Conservation (phyloP, 2,797 vertebrate genomes). For the Nannoperca australis region DNA sequence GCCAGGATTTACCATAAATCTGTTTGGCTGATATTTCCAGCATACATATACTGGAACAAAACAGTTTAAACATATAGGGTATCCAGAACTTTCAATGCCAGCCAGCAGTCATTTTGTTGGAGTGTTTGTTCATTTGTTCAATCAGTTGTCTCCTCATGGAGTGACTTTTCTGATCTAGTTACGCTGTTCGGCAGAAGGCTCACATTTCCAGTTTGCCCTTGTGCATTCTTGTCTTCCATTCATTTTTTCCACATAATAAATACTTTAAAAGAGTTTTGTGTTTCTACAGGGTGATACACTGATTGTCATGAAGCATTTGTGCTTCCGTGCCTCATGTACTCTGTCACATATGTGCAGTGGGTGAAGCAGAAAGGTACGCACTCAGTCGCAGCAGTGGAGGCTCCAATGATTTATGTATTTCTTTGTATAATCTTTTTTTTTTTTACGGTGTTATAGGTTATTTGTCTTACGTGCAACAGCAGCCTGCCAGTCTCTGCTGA, state of each 20-base stretch:
- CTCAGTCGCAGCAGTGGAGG: conserved; percentile 3
- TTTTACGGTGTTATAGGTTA: neutral
- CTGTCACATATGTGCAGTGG: conserved; percentile 58
- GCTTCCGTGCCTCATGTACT: conserved; percentile 47
- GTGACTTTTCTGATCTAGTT: conserved; percentile 43
- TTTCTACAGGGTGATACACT: conserved; percentile 37
- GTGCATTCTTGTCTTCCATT: conserved; percentile 48
- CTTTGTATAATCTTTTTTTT: neutral
- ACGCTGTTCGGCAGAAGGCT: conserved; percentile 33
- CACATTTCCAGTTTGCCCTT: conserved; percentile 46
- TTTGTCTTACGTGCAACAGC: conserved; percentile 29
- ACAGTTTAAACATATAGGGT: neutral
- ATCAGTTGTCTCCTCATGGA: conserved; percentile 6
- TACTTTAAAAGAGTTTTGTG: conserved; percentile 42
- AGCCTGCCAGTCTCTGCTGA: conserved; percentile 41
- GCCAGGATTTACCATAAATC: neutral
- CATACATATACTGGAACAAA: neutral
- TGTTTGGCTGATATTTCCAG: neutral
- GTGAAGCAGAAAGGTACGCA: conserved; percentile 35
- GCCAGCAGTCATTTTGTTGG: neutral
- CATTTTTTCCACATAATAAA: conserved; percentile 25
- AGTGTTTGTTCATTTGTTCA: neutral
- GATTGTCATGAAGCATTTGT: conserved; percentile 47
- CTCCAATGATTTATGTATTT: conserved; percentile 3
- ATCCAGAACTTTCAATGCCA: neutral